These are phyloP conservation scores for Pseudochirops corinnae DNA, from an alignment of 2,797 vertebrate species.

Conservation along the genomic window DNA sequence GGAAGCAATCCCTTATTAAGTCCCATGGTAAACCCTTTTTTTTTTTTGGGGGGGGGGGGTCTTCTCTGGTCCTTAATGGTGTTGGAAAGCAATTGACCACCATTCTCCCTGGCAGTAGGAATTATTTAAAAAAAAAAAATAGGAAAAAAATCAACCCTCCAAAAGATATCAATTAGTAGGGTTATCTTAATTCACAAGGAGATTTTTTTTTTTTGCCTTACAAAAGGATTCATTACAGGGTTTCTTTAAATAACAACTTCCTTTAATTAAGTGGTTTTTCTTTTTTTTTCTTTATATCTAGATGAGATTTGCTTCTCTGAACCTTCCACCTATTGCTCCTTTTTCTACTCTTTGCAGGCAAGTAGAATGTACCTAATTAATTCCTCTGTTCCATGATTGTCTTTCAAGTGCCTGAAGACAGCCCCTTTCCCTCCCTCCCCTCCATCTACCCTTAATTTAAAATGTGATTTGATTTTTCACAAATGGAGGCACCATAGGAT, in stretches of 20 bases:
- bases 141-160: not conserved
- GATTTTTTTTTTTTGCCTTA: not conserved
- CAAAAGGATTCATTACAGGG: not conserved
- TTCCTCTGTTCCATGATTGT: not conserved
- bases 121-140: not conserved
- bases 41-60: not conserved
- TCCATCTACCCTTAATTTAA: not conserved
- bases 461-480: not conserved
- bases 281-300: not conserved
- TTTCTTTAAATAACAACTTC: not conserved
- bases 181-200: not conserved
- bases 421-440: too few relatives aligned
- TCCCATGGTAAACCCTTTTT: not conserved
- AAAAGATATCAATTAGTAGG: not conserved
- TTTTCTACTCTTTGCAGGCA: not conserved
- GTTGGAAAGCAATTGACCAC: not conserved
- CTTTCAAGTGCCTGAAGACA: not conserved
- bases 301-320: not conserved
- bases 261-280: not conserved
- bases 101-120: not conserved
- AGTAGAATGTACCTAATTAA: not conserved
- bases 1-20: not conserved
- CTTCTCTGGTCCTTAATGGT: not conserved
- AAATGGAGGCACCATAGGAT: not conserved
- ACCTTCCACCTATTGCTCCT: not conserved